Evolutionary conservation across 2,888 invertebrate genomes (phyloP).

Genomic region (Drosophila cyrtoloma): DNA sequence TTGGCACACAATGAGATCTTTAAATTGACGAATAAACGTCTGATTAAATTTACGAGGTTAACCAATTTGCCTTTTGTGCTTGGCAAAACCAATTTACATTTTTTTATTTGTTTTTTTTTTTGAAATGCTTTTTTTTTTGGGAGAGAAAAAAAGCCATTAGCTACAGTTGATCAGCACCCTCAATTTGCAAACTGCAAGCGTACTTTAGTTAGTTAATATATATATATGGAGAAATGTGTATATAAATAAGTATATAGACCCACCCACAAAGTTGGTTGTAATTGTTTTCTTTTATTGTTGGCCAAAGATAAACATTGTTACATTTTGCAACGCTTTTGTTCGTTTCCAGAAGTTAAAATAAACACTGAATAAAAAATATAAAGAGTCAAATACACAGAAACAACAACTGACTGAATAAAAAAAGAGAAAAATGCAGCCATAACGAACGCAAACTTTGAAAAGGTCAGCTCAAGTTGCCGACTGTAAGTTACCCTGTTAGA

Average conservation of each 20-base stretch:
- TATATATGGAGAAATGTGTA: neutral
- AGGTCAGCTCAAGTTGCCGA: neutral
- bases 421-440: slow-evolving; percentile 6
- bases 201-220: neutral
- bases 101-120: neutral
- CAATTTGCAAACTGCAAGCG: neutral
- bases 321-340: slow-evolving; percentile 48
- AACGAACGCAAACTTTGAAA: neutral
- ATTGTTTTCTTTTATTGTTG: slow-evolving; percentile 43
- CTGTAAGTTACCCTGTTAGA: slow-evolving; percentile 1
- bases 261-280: slow-evolving; percentile 14
- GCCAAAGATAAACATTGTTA: slow-evolving; percentile 69
- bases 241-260: slow-evolving; percentile 14
- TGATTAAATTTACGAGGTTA: slow-evolving; percentile 55
- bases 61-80: slow-evolving; percentile 4
- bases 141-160: neutral
- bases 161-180: neutral
- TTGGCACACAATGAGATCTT: slow-evolving; percentile 65
- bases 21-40: slow-evolving; percentile 74
- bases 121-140: neutral
- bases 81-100: slow-evolving; percentile 21
- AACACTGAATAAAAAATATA: slow-evolving; percentile 55
- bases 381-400: slow-evolving; percentile 17
- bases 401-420: slow-evolving; percentile 10
- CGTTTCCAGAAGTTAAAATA: slow-evolving; percentile 39